Percentiles rank a stretch among this genome's conserved stretches.
phyloP scores from a whole-genome alignment of 2,888 invertebrate genomes.

The Lamellibrachia satsuma region DNA sequence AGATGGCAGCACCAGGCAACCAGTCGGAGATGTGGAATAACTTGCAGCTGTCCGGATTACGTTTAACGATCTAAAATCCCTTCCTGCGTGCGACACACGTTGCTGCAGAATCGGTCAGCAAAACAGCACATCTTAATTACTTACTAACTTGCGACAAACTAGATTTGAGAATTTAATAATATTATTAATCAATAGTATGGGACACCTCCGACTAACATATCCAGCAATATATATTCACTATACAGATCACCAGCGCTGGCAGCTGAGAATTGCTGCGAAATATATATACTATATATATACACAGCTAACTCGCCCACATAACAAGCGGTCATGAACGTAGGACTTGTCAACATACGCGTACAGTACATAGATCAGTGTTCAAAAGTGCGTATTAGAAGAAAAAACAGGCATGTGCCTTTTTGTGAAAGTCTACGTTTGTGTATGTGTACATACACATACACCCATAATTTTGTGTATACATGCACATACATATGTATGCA shows the following conservation, averaged over 20 bases:
- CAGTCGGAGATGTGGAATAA: not conserved
- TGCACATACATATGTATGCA: not conserved
- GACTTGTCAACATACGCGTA: not conserved
- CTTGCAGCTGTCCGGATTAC: not conserved
- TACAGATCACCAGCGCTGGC: not conserved
- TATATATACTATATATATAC: not conserved
- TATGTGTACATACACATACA: not conserved
- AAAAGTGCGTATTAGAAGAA: not conserved
- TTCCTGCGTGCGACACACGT: not conserved
- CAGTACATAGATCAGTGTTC: not conserved
- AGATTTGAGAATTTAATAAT: not conserved
- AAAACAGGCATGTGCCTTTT: not conserved
- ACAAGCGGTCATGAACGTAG: not conserved
- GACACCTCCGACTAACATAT: not conserved
- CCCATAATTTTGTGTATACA: not conserved
- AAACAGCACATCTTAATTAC: not conserved
- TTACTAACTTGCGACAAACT: not conserved
- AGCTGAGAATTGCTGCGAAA: not conserved
- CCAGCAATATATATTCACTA: not conserved
- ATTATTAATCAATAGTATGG: not conserved
- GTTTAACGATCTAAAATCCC: not conserved
- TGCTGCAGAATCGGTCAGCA: not conserved
- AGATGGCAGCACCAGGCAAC: conserved; percentile 7
- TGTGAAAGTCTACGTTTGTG: not conserved
- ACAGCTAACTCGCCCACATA: not conserved